Evolutionary conservation across 2,113 vertebrate species (phyloP), one percentile per base, ranked within the genome.

Genomic region (Oreochromis niloticus): DNA sequence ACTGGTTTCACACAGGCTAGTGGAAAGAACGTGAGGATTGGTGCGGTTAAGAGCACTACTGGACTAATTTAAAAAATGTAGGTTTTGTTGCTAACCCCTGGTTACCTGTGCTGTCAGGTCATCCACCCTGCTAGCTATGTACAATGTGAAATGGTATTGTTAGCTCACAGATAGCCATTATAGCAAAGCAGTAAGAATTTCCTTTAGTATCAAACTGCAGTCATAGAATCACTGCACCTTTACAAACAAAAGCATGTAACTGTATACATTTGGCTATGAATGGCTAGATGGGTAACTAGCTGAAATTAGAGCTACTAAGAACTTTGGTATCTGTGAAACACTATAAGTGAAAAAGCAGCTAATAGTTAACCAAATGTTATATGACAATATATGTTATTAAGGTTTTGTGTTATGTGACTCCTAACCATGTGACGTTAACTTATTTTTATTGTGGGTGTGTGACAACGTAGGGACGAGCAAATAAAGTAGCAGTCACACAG

Each of bases 21-120:
- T 90, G 92, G 91, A 95, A 94, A 94, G 94, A 94, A 94, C 94
- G 90, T 87, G 86, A 90, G 92, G 87, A 92, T 80, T 84, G 85
- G 52, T 88, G 83, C 2, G 17, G 82, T 88, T 88, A 84, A 80
- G 75, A 91, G 34, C 54, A 66, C 83, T 24, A 55, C 86, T 36
- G 52, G 48, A 30, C 83, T 86, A 22, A 88, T 82, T 91, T 52
- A 82, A n/a, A 32, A 63, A 59, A 32, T 55, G n/a, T 41, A 17
- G 1, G 39, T 43, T 71, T 22, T 71, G 57, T 59, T 79, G 56
- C 61, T 80, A 52, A 54, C 61, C 75, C 41, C 39, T 52, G 57
- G n/a, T 43, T 50, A 83, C 63, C 68, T 19, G 14, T n/a, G 56
- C 14, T 57, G 48, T 52, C 30, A 30, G 88, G 63, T 83, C 79